Conservation (phyloP, 37 sponge, comb jelly and placozoan genomes). For the Chondrilla cf. caribensis region DNA sequence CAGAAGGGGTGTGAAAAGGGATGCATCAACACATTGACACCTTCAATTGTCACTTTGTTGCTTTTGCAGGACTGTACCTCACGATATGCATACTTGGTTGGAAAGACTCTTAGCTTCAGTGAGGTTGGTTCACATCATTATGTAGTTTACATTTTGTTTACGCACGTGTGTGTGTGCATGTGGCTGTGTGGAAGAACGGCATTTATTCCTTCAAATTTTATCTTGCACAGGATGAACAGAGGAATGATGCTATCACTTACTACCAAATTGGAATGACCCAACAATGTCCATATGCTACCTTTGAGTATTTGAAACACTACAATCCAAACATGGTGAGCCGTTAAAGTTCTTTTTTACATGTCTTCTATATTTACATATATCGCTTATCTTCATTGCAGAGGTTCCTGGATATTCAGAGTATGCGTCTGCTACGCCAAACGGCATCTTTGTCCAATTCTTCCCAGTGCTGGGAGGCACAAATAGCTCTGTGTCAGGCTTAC, state of each 20-base stretch:
- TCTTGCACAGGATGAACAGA: not conserved
- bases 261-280: not conserved
- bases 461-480: slow-evolving; percentile 36
- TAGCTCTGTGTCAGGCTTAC: slow-evolving; percentile 65
- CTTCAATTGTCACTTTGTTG: no score
- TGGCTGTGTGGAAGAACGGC: not conserved
- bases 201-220: not conserved
- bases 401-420: not conserved
- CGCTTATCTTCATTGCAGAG: no score
- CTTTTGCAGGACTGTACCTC: no score
- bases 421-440: slow-evolving; percentile 39
- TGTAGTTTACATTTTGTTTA: slow-evolving; percentile 7
- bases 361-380: not conserved
- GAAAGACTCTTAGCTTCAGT: slow-evolving; percentile 28
- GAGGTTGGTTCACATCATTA: slow-evolving; percentile 15
- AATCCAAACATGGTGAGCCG: not conserved
- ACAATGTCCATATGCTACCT: slow-evolving; percentile 6
- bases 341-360: not conserved
- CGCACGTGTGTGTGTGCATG: not conserved
- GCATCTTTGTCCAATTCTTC: not conserved
- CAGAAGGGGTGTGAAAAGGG: no score
- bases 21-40: no score
- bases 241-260: not conserved
- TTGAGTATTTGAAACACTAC: not conserved
- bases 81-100: slow-evolving; percentile 10